Evolutionary conservation across 2,797 vertebrate genomes (phyloP).

Genomic region (Coregonus suidteri): DNA sequence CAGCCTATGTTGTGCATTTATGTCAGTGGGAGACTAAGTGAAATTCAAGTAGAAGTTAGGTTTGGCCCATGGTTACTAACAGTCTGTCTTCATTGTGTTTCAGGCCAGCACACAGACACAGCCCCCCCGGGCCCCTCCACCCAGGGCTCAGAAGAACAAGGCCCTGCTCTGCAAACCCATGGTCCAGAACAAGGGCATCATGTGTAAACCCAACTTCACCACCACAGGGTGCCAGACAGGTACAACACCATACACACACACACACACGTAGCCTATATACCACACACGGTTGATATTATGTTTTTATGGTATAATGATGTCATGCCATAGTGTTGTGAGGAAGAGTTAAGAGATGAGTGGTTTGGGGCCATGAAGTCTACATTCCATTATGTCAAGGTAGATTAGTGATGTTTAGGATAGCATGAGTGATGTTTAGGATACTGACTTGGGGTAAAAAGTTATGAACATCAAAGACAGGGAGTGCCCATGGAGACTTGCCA

Average conservation of each 20-base stretch:
- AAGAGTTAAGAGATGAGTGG: too few species aligned
- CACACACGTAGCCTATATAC: not conserved
- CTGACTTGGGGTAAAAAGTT: too few species aligned
- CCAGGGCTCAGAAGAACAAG: conserved; percentile 93
- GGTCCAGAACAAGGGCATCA: conserved; percentile 92
- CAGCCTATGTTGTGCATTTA: not conserved
- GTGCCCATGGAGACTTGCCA: too few species aligned
- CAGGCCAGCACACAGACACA: conserved; percentile 89
- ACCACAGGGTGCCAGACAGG: conserved; percentile 90
- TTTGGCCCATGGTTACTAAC: not conserved
- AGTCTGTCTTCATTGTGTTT: not conserved
- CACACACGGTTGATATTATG: not conserved
- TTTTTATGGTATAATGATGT: too few species aligned
- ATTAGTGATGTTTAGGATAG: too few species aligned
- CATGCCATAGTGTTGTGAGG: too few species aligned
- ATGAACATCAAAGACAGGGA: too few species aligned
- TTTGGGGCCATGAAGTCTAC: too few species aligned
- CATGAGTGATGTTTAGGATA: too few species aligned
- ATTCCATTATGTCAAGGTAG: too few species aligned
- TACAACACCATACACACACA: conserved; percentile 54
- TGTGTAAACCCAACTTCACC: conserved; percentile 88
- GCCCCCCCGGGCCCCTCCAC: conserved; percentile 72
- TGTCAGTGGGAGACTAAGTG: too few species aligned
- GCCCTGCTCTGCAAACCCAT: conserved; percentile 92
- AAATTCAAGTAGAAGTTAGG: too few species aligned